Evolutionary conservation across 2,888 invertebrate genomes (phyloP).

Genomic region (Junonia oenone): DNA sequence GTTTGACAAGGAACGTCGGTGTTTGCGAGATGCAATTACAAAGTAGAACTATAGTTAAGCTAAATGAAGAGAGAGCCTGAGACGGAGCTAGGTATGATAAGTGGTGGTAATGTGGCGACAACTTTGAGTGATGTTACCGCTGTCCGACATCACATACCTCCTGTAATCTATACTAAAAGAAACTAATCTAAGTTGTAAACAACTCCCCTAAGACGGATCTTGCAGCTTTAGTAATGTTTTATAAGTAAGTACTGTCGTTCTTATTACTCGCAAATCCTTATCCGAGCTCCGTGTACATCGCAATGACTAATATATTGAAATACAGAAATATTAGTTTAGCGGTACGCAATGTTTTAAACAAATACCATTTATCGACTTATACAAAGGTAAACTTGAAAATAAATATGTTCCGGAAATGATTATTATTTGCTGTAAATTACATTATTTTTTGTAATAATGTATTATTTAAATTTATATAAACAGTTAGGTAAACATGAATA

Average conservation of each 20-base stretch:
- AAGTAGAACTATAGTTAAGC: conserved; percentile 28
- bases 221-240: background rate
- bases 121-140: conserved; percentile 29
- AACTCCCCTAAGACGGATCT: background rate
- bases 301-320: background rate
- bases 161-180: conserved; percentile 20
- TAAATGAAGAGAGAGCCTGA: conserved; percentile 29
- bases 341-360: conserved; percentile 6
- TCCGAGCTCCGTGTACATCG: background rate
- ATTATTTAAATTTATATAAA: no score
- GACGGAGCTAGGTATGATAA: conserved; percentile 30
- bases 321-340: conserved; percentile 1
- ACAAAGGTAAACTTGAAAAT: background rate
- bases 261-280: background rate
- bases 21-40: conserved; percentile 27
- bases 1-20: conserved; percentile 28
- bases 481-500: no score
- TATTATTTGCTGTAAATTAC: background rate
- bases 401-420: background rate
- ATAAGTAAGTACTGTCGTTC: no score
- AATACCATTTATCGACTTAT: conserved; percentile 1
- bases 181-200: conserved; percentile 1
- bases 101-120: conserved; percentile 30
- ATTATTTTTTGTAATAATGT: no score
- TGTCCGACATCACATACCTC: conserved; percentile 16